These are phyloP conservation scores for Astropecten irregularis DNA, from an alignment of 53 echinoderm and acorn worm genomes.

Conservation along the genomic window DNA sequence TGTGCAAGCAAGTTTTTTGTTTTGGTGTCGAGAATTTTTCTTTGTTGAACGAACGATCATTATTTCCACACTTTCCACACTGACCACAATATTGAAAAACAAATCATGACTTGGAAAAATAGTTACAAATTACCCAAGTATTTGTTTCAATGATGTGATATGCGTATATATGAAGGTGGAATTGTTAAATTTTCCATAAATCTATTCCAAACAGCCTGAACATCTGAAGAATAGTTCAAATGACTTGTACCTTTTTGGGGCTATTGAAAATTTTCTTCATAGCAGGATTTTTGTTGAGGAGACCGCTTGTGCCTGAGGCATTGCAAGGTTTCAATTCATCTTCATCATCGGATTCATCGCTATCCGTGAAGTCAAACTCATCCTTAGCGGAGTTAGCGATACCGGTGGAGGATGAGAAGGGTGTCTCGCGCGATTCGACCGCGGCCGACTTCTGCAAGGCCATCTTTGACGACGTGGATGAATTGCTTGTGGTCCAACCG, in stretches of 20 bases:
- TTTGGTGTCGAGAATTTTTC: too few species aligned
- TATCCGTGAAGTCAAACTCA: conserved; percentile 90
- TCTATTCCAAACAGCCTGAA: not conserved
- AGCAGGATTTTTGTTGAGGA: conserved; percentile 15
- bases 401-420: conserved; percentile 27
- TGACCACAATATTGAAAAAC: too few species aligned
- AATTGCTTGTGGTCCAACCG: not conserved
- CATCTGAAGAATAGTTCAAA: not conserved
- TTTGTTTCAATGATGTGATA: too few species aligned
- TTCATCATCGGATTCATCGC: conserved; percentile 37
- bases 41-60: too few species aligned
- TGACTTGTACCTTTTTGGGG: conserved; percentile 78
- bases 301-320: not conserved
- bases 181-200: not conserved
- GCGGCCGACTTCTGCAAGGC: not conserved
- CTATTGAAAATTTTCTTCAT: conserved; percentile 78
- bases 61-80: too few species aligned
- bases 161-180: too few species aligned
- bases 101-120: too few species aligned
- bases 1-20: too few species aligned
- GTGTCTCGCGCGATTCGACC: not conserved
- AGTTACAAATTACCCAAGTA: too few species aligned
- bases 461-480: not conserved
- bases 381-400: conserved; percentile 49
- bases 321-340: not conserved